Evolutionary conservation across 2,797 vertebrate species (phyloP), one percentile per base, ranked within the genome.

Genomic region (Novumbra hubbsi): DNA sequence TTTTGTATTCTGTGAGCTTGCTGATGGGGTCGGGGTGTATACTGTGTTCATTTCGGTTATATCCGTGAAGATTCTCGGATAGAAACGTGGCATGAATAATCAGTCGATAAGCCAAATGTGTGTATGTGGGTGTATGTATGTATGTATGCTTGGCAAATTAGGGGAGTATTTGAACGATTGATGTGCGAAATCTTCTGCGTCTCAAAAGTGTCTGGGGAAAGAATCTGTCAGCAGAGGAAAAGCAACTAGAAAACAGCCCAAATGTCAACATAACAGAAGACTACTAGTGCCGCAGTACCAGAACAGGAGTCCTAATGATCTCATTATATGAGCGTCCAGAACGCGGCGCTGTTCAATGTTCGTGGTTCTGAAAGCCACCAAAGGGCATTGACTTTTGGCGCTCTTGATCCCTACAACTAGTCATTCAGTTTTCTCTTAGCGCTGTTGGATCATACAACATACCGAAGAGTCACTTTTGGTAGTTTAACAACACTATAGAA

Each of bases 1-100:
- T 83, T 82, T 78, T 57, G 76, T 80, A 80, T 45, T 73, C 69
- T 30, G 76, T 60, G 45, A 24, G 16, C 68, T 17, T 30, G 68
- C 55, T 28, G 45, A 28, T 9, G 68, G 68, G 68, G 27, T 69
- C 45, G 68, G 45, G 45, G 12, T 17, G 68, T 27, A 17, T 12
- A 27, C 21, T 60, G 55, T 60, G 24, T 60, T 27, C 24, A 60
- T 21, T 3, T 1, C 19, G 52, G 52, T 21, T 55, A n/a, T 21
- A 21, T 55, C 52, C 7, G 52, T 55, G 52, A 55, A 21, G 52
- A n/a, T 55, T 55, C 52, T n/a, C n/a, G 52, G 52, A 19, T 19
- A 1, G 21, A 55, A 55, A 55, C 52, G n/a, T 55, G 52, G 11
- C 55, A 60, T 60, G n/a, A 14, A 27, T 60, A 27, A 60, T 0